Percentiles rank a stretch among this genome's conserved stretches.
phyloP scores from a whole-genome alignment of 2,113 vertebrate species.

The Saccopteryx bilineata region DNA sequence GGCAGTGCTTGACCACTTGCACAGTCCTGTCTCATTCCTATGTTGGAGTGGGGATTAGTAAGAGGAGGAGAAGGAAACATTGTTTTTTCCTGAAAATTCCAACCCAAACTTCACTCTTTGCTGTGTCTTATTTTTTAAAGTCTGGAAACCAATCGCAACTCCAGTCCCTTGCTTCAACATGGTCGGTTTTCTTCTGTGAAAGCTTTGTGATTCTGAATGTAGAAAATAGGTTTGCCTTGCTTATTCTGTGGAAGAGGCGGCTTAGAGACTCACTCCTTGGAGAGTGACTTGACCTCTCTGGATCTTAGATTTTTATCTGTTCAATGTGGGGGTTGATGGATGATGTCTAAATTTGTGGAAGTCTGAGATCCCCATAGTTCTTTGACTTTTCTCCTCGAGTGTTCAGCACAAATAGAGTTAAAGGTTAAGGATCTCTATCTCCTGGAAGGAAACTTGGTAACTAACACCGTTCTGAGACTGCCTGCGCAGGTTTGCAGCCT shows the following conservation, averaged over 20 bases:
- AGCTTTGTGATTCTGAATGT: background rate
- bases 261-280: background rate
- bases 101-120: background rate
- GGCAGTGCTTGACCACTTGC: background rate
- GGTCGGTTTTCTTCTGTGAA: background rate
- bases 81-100: background rate
- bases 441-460: background rate
- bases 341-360: background rate
- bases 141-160: background rate
- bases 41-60: background rate
- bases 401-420: background rate
- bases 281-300: background rate
- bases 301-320: background rate
- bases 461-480: background rate
- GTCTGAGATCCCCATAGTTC: background rate
- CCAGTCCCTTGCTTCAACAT: background rate
- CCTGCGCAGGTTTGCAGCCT: background rate
- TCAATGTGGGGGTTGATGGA: background rate
- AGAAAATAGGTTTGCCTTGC: background rate
- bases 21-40: background rate
- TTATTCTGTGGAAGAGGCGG: background rate
- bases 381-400: background rate
- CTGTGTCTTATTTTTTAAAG: slow-evolving; percentile 41
- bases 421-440: slow-evolving; percentile 24
- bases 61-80: background rate